Conservation (phyloP, 2,888 invertebrate genomes). For the Synergus umbraculus region DNA sequence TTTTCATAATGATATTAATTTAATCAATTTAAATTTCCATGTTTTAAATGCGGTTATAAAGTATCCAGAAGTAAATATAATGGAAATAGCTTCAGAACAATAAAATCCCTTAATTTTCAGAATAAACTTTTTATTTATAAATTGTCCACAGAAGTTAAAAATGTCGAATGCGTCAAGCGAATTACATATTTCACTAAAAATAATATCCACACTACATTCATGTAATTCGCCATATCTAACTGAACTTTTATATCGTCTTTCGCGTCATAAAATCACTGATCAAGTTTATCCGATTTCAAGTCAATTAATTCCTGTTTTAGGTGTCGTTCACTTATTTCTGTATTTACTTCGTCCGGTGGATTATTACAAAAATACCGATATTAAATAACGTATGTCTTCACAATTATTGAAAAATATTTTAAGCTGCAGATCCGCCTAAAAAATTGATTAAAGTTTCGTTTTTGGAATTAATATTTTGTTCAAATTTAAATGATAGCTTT, state of each 20-base stretch:
- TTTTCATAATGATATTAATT: too few species aligned
- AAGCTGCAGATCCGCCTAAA: not conserved
- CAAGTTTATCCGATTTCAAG: not conserved
- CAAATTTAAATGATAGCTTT: not conserved
- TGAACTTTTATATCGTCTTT: not conserved
- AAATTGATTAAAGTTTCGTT: not conserved
- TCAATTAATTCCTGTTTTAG: not conserved
- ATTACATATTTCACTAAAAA: not conserved
- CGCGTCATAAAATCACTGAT: not conserved
- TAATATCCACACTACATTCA: not conserved
- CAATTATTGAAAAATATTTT: not conserved
- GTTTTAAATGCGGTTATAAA: not conserved
- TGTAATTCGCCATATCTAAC: not conserved
- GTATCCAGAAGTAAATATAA: not conserved
- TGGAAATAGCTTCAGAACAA: not conserved
- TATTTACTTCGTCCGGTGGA: not conserved
- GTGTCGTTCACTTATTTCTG: not conserved
- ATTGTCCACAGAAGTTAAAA: not conserved
- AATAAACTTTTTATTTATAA: not conserved
- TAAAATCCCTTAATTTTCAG: not conserved
- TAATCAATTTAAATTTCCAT: too few species aligned
- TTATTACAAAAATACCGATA: not conserved
- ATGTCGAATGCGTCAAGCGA: not conserved
- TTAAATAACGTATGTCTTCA: not conserved
- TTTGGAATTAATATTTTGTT: not conserved